Conservation (phyloP, 2,888 invertebrate species). For the Agonopterix alstromeriana region DNA sequence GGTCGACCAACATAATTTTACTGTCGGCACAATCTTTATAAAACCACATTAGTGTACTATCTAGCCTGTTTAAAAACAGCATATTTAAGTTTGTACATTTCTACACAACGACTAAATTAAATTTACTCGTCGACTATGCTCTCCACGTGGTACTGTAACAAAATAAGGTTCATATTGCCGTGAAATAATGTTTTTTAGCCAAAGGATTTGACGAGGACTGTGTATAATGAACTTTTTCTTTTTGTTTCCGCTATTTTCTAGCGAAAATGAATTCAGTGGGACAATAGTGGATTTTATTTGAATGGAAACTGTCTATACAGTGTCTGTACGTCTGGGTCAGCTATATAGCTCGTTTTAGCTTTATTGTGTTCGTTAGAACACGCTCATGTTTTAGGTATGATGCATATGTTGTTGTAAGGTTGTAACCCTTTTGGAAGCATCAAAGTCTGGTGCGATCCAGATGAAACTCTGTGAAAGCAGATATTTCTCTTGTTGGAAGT, state of each 20-base stretch:
- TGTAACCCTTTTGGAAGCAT: too few relatives aligned
- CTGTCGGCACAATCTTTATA: neutral
- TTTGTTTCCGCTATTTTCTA: conserved; percentile 23
- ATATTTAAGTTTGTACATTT: neutral
- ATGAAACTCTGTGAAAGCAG: too few relatives aligned
- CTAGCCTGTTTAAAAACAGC: neutral
- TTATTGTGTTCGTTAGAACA: conserved; percentile 3
- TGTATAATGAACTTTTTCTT: conserved; percentile 19
- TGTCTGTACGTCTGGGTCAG: neutral
- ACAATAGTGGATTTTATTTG: conserved; percentile 26
- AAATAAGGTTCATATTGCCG: too few relatives aligned
- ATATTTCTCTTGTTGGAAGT: too few relatives aligned
- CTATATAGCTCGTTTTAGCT: conserved; percentile 18
- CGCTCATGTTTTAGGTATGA: too few relatives aligned
- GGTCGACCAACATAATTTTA: conserved; percentile 25
- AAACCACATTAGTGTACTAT: neutral
- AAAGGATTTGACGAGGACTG: neutral
- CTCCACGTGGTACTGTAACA: too few relatives aligned
- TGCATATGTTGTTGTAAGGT: too few relatives aligned
- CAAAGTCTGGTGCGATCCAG: too few relatives aligned
- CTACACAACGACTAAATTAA: neutral
- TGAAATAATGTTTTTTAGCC: neutral
- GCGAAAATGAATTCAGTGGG: conserved; percentile 31
- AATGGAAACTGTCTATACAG: conserved; percentile 14
- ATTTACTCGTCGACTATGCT: neutral